phyloP scores from a whole-genome alignment of 2,113 vertebrate species.

The Pteronura brasiliensis region DNA sequence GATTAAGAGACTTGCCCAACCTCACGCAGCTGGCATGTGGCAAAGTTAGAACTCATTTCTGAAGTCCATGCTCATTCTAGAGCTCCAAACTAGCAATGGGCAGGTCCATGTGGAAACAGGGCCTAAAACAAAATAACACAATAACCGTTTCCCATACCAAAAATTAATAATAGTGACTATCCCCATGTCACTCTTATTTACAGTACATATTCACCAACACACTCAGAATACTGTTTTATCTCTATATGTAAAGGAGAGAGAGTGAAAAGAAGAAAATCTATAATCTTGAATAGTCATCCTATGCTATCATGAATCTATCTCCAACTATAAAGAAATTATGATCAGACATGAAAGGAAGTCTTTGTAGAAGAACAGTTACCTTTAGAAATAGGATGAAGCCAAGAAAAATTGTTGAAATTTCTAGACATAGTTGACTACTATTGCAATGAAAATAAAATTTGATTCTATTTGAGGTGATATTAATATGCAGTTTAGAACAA shows the following conservation, averaged over 20 bases:
- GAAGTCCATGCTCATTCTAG: neutral
- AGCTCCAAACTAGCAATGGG: neutral
- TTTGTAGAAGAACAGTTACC: neutral
- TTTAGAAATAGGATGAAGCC: neutral
- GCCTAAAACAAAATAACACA: neutral
- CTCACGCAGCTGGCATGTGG: neutral
- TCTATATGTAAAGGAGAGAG: neutral
- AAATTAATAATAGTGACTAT: neutral
- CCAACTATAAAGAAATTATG: neutral
- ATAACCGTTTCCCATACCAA: neutral
- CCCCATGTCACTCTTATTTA: neutral
- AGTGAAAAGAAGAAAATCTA: neutral
- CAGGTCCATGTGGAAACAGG: neutral
- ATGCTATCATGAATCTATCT: neutral
- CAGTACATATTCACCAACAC: neutral
- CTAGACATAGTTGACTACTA: neutral
- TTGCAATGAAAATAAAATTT: constrained; percentile 12
- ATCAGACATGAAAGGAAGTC: neutral
- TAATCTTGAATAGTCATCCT: neutral
- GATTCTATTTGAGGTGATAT: neutral
- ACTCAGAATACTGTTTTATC: neutral
- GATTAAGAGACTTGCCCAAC: neutral
- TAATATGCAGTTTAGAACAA: neutral
- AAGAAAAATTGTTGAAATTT: neutral
- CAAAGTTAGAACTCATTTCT: neutral